These are phyloP conservation scores for Parnassius mnemosyne DNA, from an alignment of 2,888 invertebrate genomes.

Conservation along the genomic window DNA sequence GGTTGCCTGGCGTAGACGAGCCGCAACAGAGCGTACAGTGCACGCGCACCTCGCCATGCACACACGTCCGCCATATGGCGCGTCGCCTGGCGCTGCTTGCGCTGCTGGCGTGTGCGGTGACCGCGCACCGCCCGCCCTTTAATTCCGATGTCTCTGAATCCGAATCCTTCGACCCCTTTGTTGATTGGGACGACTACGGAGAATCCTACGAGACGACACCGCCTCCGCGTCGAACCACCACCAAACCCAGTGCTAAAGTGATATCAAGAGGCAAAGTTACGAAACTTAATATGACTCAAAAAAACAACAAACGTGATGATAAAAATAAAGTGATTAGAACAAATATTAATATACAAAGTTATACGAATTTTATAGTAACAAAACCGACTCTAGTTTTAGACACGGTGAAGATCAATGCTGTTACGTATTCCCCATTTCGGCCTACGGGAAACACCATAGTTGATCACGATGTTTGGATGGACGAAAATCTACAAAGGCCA, in stretches of 20 bases:
- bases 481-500: conserved; percentile 36
- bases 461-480: conserved; percentile 52
- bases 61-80: conserved; percentile 61
- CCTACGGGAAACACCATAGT: conserved; percentile 38
- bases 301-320: conserved; percentile 53
- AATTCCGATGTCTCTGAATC: conserved; percentile 50
- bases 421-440: conserved; percentile 35
- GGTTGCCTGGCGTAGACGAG: conserved; percentile 52
- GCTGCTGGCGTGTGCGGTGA: conserved; percentile 63
- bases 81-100: conserved; percentile 77
- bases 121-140: conserved; percentile 52
- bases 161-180: conserved; percentile 58
- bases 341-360: conserved; percentile 70
- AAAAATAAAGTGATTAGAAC: conserved; percentile 65
- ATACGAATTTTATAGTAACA: conserved; percentile 71
- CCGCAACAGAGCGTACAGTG: conserved; percentile 59
- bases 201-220: conserved; percentile 55
- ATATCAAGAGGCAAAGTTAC: conserved; percentile 55
- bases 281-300: conserved; percentile 61
- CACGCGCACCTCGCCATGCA: conserved; percentile 78
- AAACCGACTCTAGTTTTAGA: conserved; percentile 45
- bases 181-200: conserved; percentile 65
- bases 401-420: conserved; percentile 34
- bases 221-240: conserved; percentile 42
- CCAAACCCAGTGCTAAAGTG: conserved; percentile 62